Evolutionary conservation across 2,888 invertebrate genomes (phyloP).

Genomic region (Agapetus fuscipes): DNA sequence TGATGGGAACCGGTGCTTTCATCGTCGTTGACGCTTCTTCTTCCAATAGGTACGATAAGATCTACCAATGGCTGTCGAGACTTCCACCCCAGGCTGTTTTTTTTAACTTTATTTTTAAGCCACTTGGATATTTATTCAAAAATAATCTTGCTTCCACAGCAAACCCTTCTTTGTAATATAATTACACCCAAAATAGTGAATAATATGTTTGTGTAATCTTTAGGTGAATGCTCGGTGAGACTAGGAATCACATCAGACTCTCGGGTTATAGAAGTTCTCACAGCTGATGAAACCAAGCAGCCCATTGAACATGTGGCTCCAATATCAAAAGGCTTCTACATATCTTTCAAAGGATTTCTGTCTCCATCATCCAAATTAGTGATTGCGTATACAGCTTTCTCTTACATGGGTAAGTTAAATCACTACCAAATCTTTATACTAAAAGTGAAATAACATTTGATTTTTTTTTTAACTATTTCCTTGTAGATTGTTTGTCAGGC

Average conservation of each 20-base stretch:
- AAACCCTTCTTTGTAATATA: too few relatives aligned
- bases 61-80: too few relatives aligned
- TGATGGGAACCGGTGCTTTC: too few relatives aligned
- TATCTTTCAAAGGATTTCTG: constrained; percentile 13
- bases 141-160: too few relatives aligned
- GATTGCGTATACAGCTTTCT: constrained; percentile 18
- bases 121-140: too few relatives aligned
- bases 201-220: too few relatives aligned
- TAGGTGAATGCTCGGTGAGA: constrained; percentile 13
- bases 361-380: constrained; percentile 11
- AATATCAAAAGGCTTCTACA: constrained; percentile 17
- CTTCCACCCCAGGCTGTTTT: too few relatives aligned
- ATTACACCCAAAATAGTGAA: too few relatives aligned
- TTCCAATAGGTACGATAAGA: too few relatives aligned
- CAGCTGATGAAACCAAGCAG: background rate
- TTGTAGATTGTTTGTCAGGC: constrained; percentile 16
- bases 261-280: constrained; percentile 11
- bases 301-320: constrained; percentile 13
- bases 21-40: too few relatives aligned
- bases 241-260: constrained; percentile 16
- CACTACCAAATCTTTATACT: background rate
- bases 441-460: background rate
- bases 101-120: too few relatives aligned
- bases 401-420: constrained; percentile 13
- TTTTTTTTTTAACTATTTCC: background rate